Evolutionary conservation across 2,888 invertebrate genomes (phyloP).

Genomic region (Drosophila melanosoma): DNA sequence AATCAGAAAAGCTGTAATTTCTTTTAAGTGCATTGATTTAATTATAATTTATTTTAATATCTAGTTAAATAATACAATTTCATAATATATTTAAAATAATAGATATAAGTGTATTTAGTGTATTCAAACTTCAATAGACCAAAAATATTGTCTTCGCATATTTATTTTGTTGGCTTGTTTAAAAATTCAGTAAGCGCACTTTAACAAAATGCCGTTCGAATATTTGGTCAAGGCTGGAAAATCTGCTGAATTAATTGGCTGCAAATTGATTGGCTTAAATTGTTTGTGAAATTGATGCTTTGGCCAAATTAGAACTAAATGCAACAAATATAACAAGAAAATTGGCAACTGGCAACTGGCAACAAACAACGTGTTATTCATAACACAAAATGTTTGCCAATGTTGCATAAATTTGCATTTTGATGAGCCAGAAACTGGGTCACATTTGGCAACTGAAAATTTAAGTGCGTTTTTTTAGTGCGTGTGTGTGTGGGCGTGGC

Average conservation of each 20-base stretch:
- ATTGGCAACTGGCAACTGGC: not conserved
- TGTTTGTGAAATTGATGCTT: conserved; percentile 22
- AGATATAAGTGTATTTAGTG: conserved; percentile 1
- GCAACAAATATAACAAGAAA: not conserved
- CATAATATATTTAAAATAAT: not conserved
- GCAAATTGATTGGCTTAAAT: conserved; percentile 44
- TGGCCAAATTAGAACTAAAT: conserved; percentile 30
- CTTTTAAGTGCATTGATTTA: not conserved
- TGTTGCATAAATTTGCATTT: conserved; percentile 44
- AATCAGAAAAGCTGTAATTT: not conserved
- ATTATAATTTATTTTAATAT: not conserved
- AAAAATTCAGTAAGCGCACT: conserved; percentile 65
- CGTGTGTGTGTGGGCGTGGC: conserved; percentile 31
- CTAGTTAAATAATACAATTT: not conserved
- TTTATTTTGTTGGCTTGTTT: conserved; percentile 33
- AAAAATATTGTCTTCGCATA: not conserved
- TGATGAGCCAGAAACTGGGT: conserved; percentile 29
- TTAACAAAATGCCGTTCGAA: conserved; percentile 54
- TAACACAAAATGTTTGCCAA: conserved; percentile 19
- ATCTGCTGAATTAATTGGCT: conserved; percentile 56
- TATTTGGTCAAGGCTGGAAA: conserved; percentile 57
- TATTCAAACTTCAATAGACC: not conserved
- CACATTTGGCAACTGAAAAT: not conserved
- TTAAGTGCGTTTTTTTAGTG: not conserved
- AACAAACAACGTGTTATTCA: not conserved